Percentiles rank a stretch among this genome's conserved stretches.
Evolutionary conservation across 2,888 invertebrate genomes (phyloP).

Genomic region (Fissipunctia ypsillon): DNA sequence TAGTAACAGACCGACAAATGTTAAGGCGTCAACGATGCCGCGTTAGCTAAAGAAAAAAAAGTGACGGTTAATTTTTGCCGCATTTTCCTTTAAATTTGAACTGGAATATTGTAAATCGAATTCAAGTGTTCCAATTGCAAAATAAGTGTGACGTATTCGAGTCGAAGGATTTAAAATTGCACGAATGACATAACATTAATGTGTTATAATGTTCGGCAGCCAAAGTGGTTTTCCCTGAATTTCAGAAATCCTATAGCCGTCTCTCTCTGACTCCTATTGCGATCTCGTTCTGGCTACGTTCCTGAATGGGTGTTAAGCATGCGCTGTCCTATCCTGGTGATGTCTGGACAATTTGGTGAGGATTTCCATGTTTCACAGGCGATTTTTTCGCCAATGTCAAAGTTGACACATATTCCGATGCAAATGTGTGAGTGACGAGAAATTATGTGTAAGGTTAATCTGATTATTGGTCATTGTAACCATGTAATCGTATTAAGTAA

Average conservation of each 20-base stretch:
- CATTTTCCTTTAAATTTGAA: conserved; percentile 42
- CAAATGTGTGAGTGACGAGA: conserved; percentile 34
- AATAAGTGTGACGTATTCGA: conserved; percentile 37
- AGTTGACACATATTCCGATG: conserved; percentile 35
- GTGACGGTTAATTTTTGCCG: conserved; percentile 26
- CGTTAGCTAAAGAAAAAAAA: conserved; percentile 39
- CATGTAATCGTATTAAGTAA: conserved; percentile 61
- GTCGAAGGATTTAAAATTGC: conserved; percentile 58
- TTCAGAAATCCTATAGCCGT: conserved; percentile 75
- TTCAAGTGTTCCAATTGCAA: conserved; percentile 23
- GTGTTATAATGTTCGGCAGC: conserved; percentile 67
- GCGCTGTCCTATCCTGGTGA: conserved; percentile 73
- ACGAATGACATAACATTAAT: conserved; percentile 74
- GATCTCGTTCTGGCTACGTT: conserved; percentile 77
- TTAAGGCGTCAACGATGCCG: conserved; percentile 50
- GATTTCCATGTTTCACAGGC: conserved; percentile 51
- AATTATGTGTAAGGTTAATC: conserved; percentile 62
- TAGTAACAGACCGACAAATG: conserved; percentile 71
- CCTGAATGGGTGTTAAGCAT: conserved; percentile 85
- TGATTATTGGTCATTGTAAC: conserved; percentile 57
- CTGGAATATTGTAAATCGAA: conserved; percentile 8
- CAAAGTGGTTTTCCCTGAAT: conserved; percentile 78
- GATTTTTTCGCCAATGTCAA: conserved; percentile 58
- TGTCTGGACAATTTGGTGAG: conserved; percentile 63
- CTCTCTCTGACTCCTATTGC: conserved; percentile 70